Conservation (phyloP, 2,888 invertebrate genomes). For the Agrypnus murinus region DNA sequence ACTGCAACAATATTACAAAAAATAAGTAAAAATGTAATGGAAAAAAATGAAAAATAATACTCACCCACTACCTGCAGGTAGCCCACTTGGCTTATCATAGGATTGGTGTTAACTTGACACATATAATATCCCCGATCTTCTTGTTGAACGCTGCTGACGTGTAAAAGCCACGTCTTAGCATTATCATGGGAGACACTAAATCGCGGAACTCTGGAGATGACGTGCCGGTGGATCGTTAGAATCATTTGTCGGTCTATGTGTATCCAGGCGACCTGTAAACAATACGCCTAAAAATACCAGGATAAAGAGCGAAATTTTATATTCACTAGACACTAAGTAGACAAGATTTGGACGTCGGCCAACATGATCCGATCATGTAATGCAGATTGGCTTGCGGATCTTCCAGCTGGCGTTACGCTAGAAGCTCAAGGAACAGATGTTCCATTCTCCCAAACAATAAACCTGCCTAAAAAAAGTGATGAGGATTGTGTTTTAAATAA, state of each 20-base stretch:
- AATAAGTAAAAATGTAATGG: conserved; percentile 5
- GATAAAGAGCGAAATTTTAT: conserved; percentile 51
- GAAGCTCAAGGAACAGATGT: conserved; percentile 59
- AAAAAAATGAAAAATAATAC: conserved; percentile 63
- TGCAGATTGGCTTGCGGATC: conserved; percentile 64
- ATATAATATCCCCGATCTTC: conserved; percentile 94
- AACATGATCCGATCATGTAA: conserved; percentile 63
- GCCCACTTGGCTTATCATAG: conserved; percentile 96
- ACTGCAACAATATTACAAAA: conserved; percentile 78
- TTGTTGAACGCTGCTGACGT: conserved; percentile 93
- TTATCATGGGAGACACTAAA: conserved; percentile 94
- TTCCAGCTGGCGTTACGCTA: conserved; percentile 58
- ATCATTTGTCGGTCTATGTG: conserved; percentile 96
- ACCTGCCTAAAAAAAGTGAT: conserved; percentile 50
- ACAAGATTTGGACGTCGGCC: conserved; percentile 61
- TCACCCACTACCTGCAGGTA: conserved; percentile 94
- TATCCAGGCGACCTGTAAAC: conserved; percentile 91
- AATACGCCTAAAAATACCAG: conserved; percentile 34
- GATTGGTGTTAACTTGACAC: conserved; percentile 93
- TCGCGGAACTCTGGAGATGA: conserved; percentile 91
- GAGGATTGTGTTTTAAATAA: conserved; percentile 58
- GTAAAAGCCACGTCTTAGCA: conserved; percentile 92
- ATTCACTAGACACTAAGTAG: conserved; percentile 55
- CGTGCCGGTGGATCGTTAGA: conserved; percentile 92
- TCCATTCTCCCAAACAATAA: conserved; percentile 58